Evolutionary conservation across 1,140 invertebrate species (phyloP).

Genomic region (Scaptomyza graminum): DNA sequence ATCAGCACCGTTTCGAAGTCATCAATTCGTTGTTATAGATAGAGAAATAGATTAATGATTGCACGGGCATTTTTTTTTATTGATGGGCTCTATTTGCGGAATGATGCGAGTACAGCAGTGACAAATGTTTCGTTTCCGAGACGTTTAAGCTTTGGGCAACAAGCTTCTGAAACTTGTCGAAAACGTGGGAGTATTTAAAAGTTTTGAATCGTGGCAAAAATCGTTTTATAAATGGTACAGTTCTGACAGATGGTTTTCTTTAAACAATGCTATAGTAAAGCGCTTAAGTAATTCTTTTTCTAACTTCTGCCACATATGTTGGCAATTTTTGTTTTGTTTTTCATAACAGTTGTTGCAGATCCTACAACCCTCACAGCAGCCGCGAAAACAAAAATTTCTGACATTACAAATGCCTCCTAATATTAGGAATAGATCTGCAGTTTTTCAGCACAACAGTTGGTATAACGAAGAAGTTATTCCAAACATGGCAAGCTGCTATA

Average conservation of each 20-base stretch:
- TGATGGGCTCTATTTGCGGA: constrained; percentile 44
- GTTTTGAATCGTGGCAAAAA: constrained; percentile 4
- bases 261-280: background rate
- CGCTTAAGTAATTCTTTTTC: constrained; percentile 7
- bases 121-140: constrained; percentile 8
- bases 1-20: constrained; percentile 38
- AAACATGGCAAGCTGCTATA: background rate
- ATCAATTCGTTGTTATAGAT: constrained; percentile 61
- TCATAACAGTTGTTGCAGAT: constrained; percentile 54
- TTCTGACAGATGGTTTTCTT: constrained; percentile 18
- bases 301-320: constrained; percentile 57
- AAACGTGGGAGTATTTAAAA: constrained; percentile 39
- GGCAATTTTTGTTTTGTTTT: constrained; percentile 51
- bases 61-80: constrained; percentile 58
- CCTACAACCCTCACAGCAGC: constrained; percentile 31
- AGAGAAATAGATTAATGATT: constrained; percentile 73
- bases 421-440: constrained; percentile 26
- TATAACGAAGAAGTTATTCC: constrained; percentile 1
- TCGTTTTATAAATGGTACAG: constrained; percentile 2
- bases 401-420: constrained; percentile 27
- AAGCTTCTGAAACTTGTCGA: constrained; percentile 47
- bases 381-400: constrained; percentile 5
- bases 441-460: constrained; percentile 48
- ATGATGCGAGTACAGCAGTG: constrained; percentile 8
- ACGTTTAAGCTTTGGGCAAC: constrained; percentile 3